These are phyloP conservation scores for Steinernema scapterisci DNA, from an alignment of 2,888 invertebrate species.

Conservation along the genomic window DNA sequence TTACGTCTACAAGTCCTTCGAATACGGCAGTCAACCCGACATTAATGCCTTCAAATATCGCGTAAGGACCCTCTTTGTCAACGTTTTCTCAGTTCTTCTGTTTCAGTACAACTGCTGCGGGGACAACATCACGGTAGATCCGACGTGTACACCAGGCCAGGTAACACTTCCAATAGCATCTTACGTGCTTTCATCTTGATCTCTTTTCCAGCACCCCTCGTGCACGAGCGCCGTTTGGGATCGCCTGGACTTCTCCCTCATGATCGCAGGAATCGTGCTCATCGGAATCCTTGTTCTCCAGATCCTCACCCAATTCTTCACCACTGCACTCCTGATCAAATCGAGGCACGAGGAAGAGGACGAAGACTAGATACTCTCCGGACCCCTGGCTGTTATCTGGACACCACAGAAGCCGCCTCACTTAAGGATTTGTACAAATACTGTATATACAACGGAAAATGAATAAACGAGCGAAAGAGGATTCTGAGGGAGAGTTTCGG, in stretches of 20 bases:
- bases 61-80: slow-evolving; percentile 34
- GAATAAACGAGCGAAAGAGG: neutral
- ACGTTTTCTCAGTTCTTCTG: neutral
- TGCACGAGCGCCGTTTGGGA: slow-evolving; percentile 60
- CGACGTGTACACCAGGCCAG: slow-evolving; percentile 20
- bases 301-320: slow-evolving; percentile 38
- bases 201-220: slow-evolving; percentile 45
- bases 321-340: slow-evolving; percentile 31
- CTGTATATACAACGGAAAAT: slow-evolving; percentile 8
- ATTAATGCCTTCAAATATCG: slow-evolving; percentile 44
- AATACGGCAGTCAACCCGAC: slow-evolving; percentile 30
- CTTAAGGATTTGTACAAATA: neutral
- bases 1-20: slow-evolving; percentile 40
- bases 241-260: slow-evolving; percentile 57
- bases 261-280: slow-evolving; percentile 49
- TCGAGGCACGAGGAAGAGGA: slow-evolving; percentile 31
- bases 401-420: no score
- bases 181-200: no score
- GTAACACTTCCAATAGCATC: slow-evolving; percentile 3
- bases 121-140: slow-evolving; percentile 41
- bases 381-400: neutral
- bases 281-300: slow-evolving; percentile 42
- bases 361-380: slow-evolving; percentile 24
- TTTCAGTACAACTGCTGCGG: slow-evolving; percentile 60
- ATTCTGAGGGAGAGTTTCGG: neutral